phyloP scores from a whole-genome alignment of 2,888 invertebrate species.

The Allolobophora icterica region DNA sequence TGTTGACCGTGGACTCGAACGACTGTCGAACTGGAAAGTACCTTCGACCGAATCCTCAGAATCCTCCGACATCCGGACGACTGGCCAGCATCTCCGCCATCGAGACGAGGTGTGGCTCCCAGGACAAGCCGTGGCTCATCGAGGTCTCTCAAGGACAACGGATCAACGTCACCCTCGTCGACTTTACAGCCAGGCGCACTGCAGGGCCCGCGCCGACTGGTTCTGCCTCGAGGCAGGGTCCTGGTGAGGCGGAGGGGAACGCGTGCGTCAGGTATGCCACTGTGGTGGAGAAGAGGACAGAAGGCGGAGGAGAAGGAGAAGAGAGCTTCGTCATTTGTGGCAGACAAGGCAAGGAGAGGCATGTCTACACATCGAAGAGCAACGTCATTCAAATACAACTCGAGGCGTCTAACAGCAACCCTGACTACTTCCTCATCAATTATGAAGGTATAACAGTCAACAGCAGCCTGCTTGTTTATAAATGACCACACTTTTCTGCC shows the following conservation, averaged over 20 bases:
- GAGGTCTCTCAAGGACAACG: not conserved
- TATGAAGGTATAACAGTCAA: not conserved
- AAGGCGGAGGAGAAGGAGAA: not conserved
- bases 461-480: not conserved
- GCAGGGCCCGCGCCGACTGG: not conserved
- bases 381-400: not conserved
- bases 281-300: slow-evolving; percentile 6
- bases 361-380: not conserved
- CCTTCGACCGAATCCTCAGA: slow-evolving; percentile 35
- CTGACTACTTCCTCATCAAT: not conserved
- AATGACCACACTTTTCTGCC: not conserved
- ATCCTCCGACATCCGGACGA: slow-evolving; percentile 18
- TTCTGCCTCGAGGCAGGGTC: not conserved
- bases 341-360: not conserved
- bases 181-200: not conserved
- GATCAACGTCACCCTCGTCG: slow-evolving; percentile 21
- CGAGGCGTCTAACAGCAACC: not conserved
- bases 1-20: slow-evolving; percentile 40
- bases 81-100: slow-evolving; percentile 30
- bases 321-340: slow-evolving; percentile 23
- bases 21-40: slow-evolving; percentile 42
- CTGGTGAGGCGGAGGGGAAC: not conserved
- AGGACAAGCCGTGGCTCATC: slow-evolving; percentile 22
- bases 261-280: slow-evolving; percentile 13
- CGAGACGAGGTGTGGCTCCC: slow-evolving; percentile 18